Evolutionary conservation across 2,888 invertebrate genomes (phyloP), one percentile per base, ranked within the genome.

Genomic region (Sphaerolaimus hirsutus): DNA sequence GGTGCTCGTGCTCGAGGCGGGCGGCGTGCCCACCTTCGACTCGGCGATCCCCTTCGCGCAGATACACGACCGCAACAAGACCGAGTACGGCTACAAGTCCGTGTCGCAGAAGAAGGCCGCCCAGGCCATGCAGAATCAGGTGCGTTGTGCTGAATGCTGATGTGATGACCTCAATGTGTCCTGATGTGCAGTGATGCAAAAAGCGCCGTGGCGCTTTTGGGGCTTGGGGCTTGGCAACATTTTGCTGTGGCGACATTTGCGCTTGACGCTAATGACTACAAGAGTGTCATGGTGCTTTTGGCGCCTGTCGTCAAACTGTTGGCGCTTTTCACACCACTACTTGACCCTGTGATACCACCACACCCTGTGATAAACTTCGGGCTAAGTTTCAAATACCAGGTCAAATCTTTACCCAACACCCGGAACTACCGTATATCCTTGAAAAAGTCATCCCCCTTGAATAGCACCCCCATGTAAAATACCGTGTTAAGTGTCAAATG

Each of bases 1-100:
- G 3, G 49, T 50, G 24, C 43, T 50, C 22, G 23, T 50, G 38
- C 14, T 50, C 12, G 50, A 50, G 41, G 45, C 47, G 23, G 50
- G 50, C 12, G 26, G 26, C 1, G 22, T 43, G 29, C 50, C 50
- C 21, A 26, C 27, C 10, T 50, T 45, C 41, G 46, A 50, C 24
- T 19, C 40, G 2, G 41, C 45, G 2, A 49, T 50, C 17, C 50
- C 50, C n/a, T 50, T 50, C 44, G 22, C 46, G 14, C 17, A 17
- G 2, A 21, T 49, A 2, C 25, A 43, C 35, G 41, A 49, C 26
- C 27, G 17, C 2, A 3, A 2, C 27, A 32, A 42, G 7, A 19
- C 4, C 25, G 41, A 43, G 27, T 46, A 41, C 41, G 41, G 35
- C 23, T 46, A 41, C 40, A 19, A 26, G 3, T 37, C 46, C 12